Conservation (phyloP, 2,797 vertebrate genomes). For the Hippocampus kuda region DNA sequence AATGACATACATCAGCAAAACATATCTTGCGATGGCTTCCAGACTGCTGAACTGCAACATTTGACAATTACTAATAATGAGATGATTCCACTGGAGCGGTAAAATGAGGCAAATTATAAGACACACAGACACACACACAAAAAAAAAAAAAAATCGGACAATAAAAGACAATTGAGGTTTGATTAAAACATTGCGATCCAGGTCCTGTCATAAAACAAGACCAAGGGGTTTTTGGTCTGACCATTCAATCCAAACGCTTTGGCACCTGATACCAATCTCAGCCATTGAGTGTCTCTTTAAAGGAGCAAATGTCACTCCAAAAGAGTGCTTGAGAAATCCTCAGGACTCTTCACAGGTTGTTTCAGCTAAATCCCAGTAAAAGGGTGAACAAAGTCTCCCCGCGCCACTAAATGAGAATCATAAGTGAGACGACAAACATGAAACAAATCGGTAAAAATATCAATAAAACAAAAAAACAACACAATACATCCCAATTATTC, state of each 20-base stretch:
- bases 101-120: constrained; percentile 31
- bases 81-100: constrained; percentile 53
- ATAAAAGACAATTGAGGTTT: constrained; percentile 20
- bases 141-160: constrained; percentile 1
- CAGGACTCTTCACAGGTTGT: constrained; percentile 49
- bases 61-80: constrained; percentile 43
- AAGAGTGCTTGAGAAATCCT: constrained; percentile 39
- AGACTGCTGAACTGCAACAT: constrained; percentile 17
- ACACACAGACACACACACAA: not conserved
- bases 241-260: constrained; percentile 29
- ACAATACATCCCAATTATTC: constrained; percentile 67
- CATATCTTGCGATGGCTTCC: constrained; percentile 9
- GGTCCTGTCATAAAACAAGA: constrained; percentile 6
- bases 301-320: constrained; percentile 12
- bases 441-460: constrained; percentile 57
- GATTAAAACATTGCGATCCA: constrained; percentile 23
- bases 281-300: constrained; percentile 18
- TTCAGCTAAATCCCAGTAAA: constrained; percentile 34
- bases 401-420: constrained; percentile 41
- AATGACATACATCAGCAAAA: not conserved
- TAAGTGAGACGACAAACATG: constrained; percentile 44
- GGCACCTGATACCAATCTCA: constrained; percentile 47
- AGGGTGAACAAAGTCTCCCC: constrained; percentile 35
- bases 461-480: constrained; percentile 55
- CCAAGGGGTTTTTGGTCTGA: constrained; percentile 23